phyloP scores from a whole-genome alignment of 2,113 vertebrate species.

The Platysternon megacephalum region DNA sequence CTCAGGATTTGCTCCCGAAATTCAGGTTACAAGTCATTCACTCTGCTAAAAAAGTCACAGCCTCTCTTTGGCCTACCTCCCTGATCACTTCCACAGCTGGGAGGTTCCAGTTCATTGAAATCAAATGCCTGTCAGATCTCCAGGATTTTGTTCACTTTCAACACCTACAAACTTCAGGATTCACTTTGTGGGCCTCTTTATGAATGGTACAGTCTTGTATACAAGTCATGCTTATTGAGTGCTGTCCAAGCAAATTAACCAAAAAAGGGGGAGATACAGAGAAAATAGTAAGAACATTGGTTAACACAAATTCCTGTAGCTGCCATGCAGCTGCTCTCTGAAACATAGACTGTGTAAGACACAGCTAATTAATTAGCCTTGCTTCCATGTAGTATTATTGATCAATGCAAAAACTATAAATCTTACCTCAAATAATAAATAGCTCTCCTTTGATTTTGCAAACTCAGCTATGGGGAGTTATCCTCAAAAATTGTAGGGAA shows the following conservation, averaged over 20 bases:
- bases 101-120: not conserved
- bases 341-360: not conserved
- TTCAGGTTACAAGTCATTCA: not conserved
- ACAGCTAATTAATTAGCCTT: not conserved
- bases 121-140: not conserved
- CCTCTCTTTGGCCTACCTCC: not conserved
- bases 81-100: not conserved
- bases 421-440: not conserved
- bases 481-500: not conserved
- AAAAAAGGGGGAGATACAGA: not conserved
- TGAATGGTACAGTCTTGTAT: not conserved
- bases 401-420: not conserved
- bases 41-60: not conserved
- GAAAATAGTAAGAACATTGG: not conserved
- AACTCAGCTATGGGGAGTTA: not conserved
- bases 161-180: not conserved
- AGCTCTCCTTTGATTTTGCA: not conserved
- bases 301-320: not conserved
- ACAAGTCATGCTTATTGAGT: not conserved
- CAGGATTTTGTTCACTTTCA: not conserved
- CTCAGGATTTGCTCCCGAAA: not conserved
- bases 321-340: not conserved
- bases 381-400: not conserved
- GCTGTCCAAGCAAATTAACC: not conserved
- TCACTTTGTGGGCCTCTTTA: not conserved